Base-by-base conservation (phyloP, 2,888 invertebrate species). In the Drosophila vallismaia region DNA sequence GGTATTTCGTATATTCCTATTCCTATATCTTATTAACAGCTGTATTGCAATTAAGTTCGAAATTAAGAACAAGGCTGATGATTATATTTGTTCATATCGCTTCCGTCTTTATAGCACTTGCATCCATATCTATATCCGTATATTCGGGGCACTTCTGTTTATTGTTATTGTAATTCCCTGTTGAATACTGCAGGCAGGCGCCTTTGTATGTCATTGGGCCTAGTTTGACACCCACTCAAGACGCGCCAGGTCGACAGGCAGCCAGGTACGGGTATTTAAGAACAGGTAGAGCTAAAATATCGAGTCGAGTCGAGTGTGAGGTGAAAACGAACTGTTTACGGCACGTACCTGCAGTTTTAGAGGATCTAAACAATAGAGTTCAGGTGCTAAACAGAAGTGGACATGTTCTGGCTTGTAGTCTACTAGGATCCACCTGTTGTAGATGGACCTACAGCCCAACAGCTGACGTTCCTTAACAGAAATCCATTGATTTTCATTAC, bases 401-500 rank as follows among this genome's bases (percentile, higher is more conserved):
- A 45, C 70, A 46, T 64, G 36, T 24, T 52, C 68, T 14, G 14
- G 2, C 53, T 42, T 33, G 53, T 12, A 2, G 19, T 14, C 10
- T 19, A 19, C 19, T 14, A 45, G 9, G 19, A 36, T 33, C 52
- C 80, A 80, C 80, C 88, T 87, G 80, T 80, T 87, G 82, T 60
- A 26, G 10, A 3, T 29, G 19, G 19, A 19, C 19, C 19, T 19
- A 19, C 29, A 7, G 12, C 6, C 24, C n/a, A 36, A 9, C 29
- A 63, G 46, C 64, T 63, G 64, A 8, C 38, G 24, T 8, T 9
- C 10, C 59, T n/a, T 6, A 19, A 52, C 36, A 49, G 33, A 14
- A 48, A 62, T 8, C 53, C 52, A 63, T 75, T 81, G 76, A 68
- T 71, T 76, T 57, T 54, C 63, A 64, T 55, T 31, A 72, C 29